Percentiles rank a stretch among this genome's conserved stretches.
These are phyloP conservation scores for Marasmarcha lunaedactyla DNA, from an alignment of 2,888 invertebrate species.

Conservation along the genomic window DNA sequence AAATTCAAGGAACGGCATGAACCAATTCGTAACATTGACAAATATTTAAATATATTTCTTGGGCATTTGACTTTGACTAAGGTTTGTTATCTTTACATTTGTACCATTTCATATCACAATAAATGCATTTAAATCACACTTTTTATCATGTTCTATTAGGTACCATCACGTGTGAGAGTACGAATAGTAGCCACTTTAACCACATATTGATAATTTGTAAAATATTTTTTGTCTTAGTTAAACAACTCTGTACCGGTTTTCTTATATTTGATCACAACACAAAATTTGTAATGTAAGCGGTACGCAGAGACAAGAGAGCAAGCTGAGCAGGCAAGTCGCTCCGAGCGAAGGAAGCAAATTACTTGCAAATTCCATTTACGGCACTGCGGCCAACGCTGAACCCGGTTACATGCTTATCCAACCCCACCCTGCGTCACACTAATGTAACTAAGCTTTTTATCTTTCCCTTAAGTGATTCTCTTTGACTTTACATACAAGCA, in stretches of 20 bases:
- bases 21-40: too few relatives aligned
- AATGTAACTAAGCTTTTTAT: neutral
- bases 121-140: too few relatives aligned
- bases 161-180: too few relatives aligned
- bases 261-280: slow-evolving; percentile 67
- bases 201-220: too few relatives aligned
- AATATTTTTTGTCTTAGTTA: too few relatives aligned
- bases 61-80: too few relatives aligned
- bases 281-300: slow-evolving; percentile 69
- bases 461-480: slow-evolving; percentile 13
- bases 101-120: too few relatives aligned
- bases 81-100: too few relatives aligned
- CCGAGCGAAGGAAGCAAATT: slow-evolving; percentile 36
- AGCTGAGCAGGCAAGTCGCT: slow-evolving; percentile 24
- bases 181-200: too few relatives aligned
- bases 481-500: slow-evolving; percentile 7
- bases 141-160: too few relatives aligned
- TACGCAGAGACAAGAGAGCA: slow-evolving; percentile 66
- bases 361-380: slow-evolving; percentile 70
- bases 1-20: too few relatives aligned
- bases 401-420: neutral
- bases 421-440: neutral
- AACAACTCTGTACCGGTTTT: slow-evolving; percentile 33
- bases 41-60: too few relatives aligned
- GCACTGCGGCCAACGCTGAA: slow-evolving; percentile 34